Evolutionary conservation across 92 coral and sea anemone genomes (phyloP), one percentile per base, ranked within the genome.

Genomic region (Parazoanthus swiftii): DNA sequence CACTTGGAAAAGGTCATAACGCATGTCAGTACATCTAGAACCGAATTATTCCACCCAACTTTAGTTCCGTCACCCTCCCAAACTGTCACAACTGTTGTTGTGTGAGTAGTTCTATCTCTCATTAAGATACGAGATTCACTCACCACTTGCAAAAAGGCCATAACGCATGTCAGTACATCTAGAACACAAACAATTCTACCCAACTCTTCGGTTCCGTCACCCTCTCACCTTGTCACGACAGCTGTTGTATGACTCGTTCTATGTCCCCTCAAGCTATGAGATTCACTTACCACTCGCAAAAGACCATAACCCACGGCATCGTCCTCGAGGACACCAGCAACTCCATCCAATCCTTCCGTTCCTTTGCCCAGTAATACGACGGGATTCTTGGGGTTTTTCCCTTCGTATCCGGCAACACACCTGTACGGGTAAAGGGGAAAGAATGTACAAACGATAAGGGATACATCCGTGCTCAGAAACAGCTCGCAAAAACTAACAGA

Each of bases 381-480:
- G 66, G 99, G 99, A 58, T 85, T 92, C 91, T 91, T 97, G 15
- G 99, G 98, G 84, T 92, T 95, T 14, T 94, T 94, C 51, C 90
- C 95, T 59, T 89, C 92, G 36, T 97, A 97, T 4, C 91, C 94
- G 51, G 97, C 99, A 48, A 91, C 95, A 86, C 98, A 92, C 99
- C 99, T 97, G 70, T 2, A 20, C n/a, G 25, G 43, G 13, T n/a
- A n/a, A 59, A 44, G 70, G 3, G 14, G 74, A 58, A 25, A 59
- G 14, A 38, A n/a, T 44, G 29, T 13, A 6, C 5, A 86, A 81
- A 54, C 8, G 13, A 51, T 7, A 38, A 48, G 10, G 35, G 39
- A 39, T 51, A 16, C 25, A 4, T 71, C 11, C 76, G 15, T 26
- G 2, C 11, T 20, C 5, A 73, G 3, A 38, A 58, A 89, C 37